Base-by-base conservation (phyloP, 2,797 vertebrate species). In the Scomberomorus guttatus region DNA sequence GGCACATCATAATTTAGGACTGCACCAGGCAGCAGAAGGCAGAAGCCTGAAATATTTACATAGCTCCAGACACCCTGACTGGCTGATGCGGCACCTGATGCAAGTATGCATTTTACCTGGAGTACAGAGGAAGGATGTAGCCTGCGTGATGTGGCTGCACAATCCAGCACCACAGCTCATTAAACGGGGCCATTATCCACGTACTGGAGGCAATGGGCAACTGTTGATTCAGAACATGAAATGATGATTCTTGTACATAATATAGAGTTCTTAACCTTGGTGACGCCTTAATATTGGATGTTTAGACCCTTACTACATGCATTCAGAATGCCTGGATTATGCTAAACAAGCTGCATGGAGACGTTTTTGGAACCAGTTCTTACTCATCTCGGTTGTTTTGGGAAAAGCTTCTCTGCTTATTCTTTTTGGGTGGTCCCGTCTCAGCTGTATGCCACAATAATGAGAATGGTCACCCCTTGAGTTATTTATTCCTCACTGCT, bases 41-140 rank as follows among this genome's bases (percentile, higher is more conserved):
- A 78, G 55, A 80, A 64, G 25, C 71, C 59, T 87, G 79, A 90
- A 89, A 86, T 81, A 89, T 90, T 89, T 58, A 89, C 79, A 65
- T 67, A 37, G 48, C 59, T 74, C 25, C 72, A 70, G 79, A 80
- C 55, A 58, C n/a, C 51, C 55, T n/a, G 50, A 80, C 61, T 83
- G 77, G 72, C 52, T 71, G 76, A 84, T 87, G 70, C 6, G 1
- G 58, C 77, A 82, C 79, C 84, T 87, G 80, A 89, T 82, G 75
- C 75, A 85, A 75, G 69, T 32, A 57, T 78, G 71, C 54, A 13
- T 80, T 82, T 82, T 75, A 88, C 84, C 81, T 80, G 79, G 55
- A 87, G 77, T 58, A 13, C 79, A 77, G 71, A 66, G 29, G 73
- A 60, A 69, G 66, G 56, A 63, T 37, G 69, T 17, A 76, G 75